Evolutionary conservation across 2,888 invertebrate species (phyloP).

Genomic region (Venusia cambrica): DNA sequence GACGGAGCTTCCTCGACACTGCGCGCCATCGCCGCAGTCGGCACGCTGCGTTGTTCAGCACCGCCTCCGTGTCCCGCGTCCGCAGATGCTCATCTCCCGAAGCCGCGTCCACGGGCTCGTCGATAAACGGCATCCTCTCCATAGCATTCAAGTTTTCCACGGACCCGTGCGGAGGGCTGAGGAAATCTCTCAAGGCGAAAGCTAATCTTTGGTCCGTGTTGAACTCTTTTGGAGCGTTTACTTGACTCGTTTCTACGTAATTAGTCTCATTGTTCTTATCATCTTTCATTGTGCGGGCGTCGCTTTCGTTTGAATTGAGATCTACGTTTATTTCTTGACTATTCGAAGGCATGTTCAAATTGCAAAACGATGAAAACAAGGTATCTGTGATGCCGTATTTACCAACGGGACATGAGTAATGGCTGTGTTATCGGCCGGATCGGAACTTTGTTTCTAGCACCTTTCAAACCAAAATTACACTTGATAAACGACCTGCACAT

Average conservation of each 20-base stretch:
- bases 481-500: conserved; percentile 49
- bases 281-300: conserved; percentile 47
- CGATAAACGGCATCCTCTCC: conserved; percentile 56
- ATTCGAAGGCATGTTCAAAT: conserved; percentile 68
- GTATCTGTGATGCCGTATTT: conserved; percentile 3
- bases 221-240: conserved; percentile 48
- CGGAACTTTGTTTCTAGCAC: conserved; percentile 14
- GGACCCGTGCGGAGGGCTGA: conserved; percentile 38
- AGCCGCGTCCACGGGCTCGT: conserved; percentile 50
- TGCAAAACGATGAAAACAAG: too few relatives aligned
- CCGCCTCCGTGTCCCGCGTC: conserved; percentile 59
- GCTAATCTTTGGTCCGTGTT: conserved; percentile 61
- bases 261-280: conserved; percentile 47
- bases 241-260: conserved; percentile 42
- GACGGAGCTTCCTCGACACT: conserved; percentile 72
- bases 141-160: conserved; percentile 25
- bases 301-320: conserved; percentile 60
- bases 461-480: conserved; percentile 33
- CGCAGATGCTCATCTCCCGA: conserved; percentile 59
- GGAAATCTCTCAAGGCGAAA: conserved; percentile 64
- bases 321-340: conserved; percentile 70
- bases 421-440: conserved; percentile 13
- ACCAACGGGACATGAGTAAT: conserved; percentile 10
- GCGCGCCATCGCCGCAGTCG: conserved; percentile 75
- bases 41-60: conserved; percentile 69